A percentile compares a stretch with the other conserved stretches of the same genome.
Evolutionary conservation across 1,140 invertebrate genomes (phyloP).

Genomic region (Rhagoletis pomonella): DNA sequence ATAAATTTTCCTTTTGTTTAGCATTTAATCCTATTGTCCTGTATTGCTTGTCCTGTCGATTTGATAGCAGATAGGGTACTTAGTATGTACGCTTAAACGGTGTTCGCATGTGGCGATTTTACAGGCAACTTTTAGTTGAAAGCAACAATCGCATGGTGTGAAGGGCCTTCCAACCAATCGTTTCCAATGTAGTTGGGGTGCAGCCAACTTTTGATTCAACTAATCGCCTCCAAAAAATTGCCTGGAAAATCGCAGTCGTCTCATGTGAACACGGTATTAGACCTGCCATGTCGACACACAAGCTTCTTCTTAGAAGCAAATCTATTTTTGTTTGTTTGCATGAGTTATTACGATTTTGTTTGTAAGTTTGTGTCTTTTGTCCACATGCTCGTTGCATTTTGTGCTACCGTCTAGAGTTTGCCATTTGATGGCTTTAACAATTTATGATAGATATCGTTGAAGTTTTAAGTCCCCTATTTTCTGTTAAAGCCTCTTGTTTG

Average conservation of each 20-base stretch:
- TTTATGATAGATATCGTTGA: conserved; percentile 9
- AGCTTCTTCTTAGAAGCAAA: not conserved
- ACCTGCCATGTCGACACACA: not conserved
- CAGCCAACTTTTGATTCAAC: too few species aligned
- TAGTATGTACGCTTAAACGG: too few species aligned
- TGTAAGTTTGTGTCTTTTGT: not conserved
- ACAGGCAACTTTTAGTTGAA: too few species aligned
- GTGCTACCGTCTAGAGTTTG: not conserved
- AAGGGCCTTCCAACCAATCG: too few species aligned
- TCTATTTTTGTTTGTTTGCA: not conserved
- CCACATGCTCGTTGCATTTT: not conserved
- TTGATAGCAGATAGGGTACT: too few species aligned
- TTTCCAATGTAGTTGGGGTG: too few species aligned
- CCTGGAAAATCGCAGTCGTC: too few species aligned
- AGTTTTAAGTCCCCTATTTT: not conserved
- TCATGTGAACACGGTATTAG: too few species aligned
- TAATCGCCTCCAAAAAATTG: too few species aligned
- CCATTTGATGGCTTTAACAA: not conserved
- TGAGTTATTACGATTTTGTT: not conserved
- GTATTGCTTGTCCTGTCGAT: not conserved
- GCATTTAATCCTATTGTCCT: conserved; percentile 48
- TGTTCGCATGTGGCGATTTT: too few species aligned
- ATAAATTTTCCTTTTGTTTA: conserved; percentile 31
- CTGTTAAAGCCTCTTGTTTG: not conserved
- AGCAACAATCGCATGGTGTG: too few species aligned